Base-by-base conservation (phyloP, 2,888 invertebrate species). In the Altica lythri region DNA sequence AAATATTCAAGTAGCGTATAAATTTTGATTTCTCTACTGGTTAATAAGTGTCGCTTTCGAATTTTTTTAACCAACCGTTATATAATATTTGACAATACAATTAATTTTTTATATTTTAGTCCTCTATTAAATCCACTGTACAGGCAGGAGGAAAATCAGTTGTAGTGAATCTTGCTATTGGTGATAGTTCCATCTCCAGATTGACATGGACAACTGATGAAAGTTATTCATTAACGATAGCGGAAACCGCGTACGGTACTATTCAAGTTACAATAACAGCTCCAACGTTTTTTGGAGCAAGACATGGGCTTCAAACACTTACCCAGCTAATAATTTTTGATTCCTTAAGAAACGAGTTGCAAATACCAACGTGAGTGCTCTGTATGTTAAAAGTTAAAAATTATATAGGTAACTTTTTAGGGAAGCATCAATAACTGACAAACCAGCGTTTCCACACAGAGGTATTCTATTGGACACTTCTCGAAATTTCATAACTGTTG, bases 401-500 rank as follows among this genome's bases (percentile, higher is more conserved):
- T 34, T 12, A 4, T 34, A 34, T n/a, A n/a, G n/a, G n/a, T n/a
- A n/a, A n/a, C n/a, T n/a, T n/a, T n/a, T n/a, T n/a, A 79, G 81
- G 2, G 82, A 85, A 63, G 85, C 82, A 0, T 71, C 75, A 6
- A 83, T 92, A 10, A 73, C 74, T 1, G 97, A 98, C 75, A 82
- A 81, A 25, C 98, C 98, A 0, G 83, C 83, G 0, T 98, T 92
- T 77, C 84, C 88, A 0, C 92, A 95, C 77, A 82, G 98, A 68
- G 97, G 68, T 29, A 48, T 68, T 6, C 38, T 68, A 14, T 74
- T 98, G 46, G 98, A 98, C 73, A 95, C 97, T 0, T 83, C 95
- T 0, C 83, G 98, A 27, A 96, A 96, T 75, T 98, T 84, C 72
- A 82, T 90, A 65, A 82, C 85, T 35, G 81, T 91, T 5, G 83